Evolutionary conservation across 2,797 vertebrate genomes (phyloP).

Genomic region (Ciconia nigra): DNA sequence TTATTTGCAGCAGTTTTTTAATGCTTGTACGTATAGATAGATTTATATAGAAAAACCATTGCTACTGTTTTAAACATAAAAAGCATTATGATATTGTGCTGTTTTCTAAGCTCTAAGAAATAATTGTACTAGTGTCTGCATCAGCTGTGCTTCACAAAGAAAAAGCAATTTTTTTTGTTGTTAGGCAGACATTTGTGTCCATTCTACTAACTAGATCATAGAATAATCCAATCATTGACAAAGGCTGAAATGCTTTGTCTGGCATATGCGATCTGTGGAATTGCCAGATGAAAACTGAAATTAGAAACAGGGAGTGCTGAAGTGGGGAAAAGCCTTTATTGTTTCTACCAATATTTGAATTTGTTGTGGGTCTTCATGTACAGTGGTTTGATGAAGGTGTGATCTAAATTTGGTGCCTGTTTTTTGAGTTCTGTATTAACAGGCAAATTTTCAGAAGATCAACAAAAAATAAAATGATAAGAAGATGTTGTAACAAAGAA

Average conservation of each 20-base stretch:
- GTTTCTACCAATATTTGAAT: background rate
- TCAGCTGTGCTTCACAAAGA: background rate
- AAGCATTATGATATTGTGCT: background rate
- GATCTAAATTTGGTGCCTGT: accelerated
- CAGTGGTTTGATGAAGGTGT: background rate
- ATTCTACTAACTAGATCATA: slow-evolving; percentile 61
- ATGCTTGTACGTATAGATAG: background rate
- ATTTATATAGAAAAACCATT: background rate
- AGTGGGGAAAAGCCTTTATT: background rate
- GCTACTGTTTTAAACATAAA: background rate
- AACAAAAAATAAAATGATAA: accelerated
- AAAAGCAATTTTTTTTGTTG: background rate
- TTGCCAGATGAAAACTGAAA: slow-evolving; percentile 20
- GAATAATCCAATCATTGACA: slow-evolving; percentile 57
- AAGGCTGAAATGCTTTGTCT: slow-evolving; percentile 41
- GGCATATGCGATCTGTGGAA: slow-evolving; percentile 4
- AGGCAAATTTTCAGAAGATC: background rate
- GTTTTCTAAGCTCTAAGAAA: background rate
- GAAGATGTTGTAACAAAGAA: background rate
- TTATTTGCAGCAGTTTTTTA: background rate
- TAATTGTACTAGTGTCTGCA: background rate
- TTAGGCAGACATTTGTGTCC: slow-evolving; percentile 47
- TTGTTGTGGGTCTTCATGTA: background rate
- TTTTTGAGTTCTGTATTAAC: background rate
- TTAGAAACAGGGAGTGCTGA: background rate